Base-by-base conservation (phyloP, 2,888 invertebrate genomes). In the Limulus polyphemus region DNA sequence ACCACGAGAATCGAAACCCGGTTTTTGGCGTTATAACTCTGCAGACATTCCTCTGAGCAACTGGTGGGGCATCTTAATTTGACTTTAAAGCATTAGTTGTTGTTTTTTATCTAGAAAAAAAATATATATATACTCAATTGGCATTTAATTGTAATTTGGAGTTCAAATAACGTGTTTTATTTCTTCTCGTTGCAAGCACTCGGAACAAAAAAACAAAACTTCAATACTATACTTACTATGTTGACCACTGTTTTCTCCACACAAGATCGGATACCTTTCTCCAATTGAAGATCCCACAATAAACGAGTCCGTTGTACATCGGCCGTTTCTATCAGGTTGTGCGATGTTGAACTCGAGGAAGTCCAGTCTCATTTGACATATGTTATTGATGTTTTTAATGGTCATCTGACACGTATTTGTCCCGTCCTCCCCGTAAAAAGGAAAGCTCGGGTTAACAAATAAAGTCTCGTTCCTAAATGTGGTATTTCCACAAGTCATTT, bases 381-480 rank as follows among this genome's bases (percentile, higher is more conserved):
- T 84, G 70, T 88, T 86, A 0, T 85, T 83, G 73, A 85, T 83
- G 74, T 91, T 91, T 57, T 86, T 75, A 11, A 92, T 79, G 0
- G 88, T 90, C 9, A 90, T 81, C 73, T 91, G 90, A 71, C 91
- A 92, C 32, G 90, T 90, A 0, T 87, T 87, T 0, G 87, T 87
- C 0, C 83, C 85, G 69, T 90, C 88, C 72, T 83, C 88, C 0
- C 85, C 81, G 0, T 81, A 80, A 32, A 32, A 32, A 0, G 91
- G 91, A 76, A 88, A 89, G 65, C 87, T 87, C 4, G 62, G 51
- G 56, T 67, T 67, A 1, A 67, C 65, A 47, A 67, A 65, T 16
- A 65, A 62, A 0, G 67, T 65, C 47, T 67, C 65, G 51, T 67
- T 67, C 16, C 63, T 60, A n/a, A 58, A 63, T 4, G 65, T 65